Conservation (phyloP, 2,888 invertebrate genomes). For the Drosophila rubida region DNA sequence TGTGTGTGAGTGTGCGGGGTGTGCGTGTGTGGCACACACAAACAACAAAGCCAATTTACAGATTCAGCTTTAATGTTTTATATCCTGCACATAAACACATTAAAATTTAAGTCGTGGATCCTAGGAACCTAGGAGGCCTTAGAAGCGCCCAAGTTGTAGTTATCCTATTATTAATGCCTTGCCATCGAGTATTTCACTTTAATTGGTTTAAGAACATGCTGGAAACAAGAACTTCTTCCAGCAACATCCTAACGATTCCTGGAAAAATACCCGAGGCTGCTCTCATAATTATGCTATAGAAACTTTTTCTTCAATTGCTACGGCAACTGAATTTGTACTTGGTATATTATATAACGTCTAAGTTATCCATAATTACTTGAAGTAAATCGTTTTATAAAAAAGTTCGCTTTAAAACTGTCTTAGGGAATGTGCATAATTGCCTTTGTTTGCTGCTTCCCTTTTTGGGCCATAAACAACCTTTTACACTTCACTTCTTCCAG, state of each 20-base stretch:
- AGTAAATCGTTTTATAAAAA: background rate
- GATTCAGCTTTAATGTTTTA: constrained; percentile 21
- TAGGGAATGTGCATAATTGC: background rate
- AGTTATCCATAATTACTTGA: too few species aligned
- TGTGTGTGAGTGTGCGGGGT: constrained; percentile 1
- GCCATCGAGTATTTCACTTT: background rate
- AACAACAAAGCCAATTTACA: constrained; percentile 22
- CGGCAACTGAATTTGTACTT: background rate
- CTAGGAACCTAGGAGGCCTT: background rate
- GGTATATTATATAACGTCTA: background rate
- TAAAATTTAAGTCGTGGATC: constrained; percentile 7
- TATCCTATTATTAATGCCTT: background rate
- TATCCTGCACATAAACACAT: constrained; percentile 14
- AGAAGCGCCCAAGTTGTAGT: background rate
- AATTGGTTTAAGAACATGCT: background rate
- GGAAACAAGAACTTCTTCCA: background rate
- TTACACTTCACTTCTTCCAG: background rate
- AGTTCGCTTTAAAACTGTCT: background rate
- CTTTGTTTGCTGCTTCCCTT: background rate
- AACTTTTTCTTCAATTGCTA: too few species aligned
- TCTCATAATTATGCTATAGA: background rate
- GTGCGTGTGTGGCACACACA: constrained; percentile 8
- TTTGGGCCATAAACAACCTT: background rate
- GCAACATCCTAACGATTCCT: background rate
- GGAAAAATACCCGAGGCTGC: background rate